Evolutionary conservation across 2,888 invertebrate species (phyloP), one percentile per base, ranked within the genome.

Genomic region (Cryptocheilus praepositus): DNA sequence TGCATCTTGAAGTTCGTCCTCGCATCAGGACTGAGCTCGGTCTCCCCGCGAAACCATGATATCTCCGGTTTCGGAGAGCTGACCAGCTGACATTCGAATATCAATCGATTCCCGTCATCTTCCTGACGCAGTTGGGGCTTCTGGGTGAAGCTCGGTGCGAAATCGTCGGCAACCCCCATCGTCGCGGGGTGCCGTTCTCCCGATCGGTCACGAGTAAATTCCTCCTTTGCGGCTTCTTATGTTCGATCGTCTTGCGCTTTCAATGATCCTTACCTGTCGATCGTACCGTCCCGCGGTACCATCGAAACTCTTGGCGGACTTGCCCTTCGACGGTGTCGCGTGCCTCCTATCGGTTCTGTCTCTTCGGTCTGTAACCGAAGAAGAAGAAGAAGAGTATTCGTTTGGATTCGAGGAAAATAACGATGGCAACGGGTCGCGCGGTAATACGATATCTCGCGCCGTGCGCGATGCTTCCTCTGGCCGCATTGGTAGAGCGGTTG

Each of bases 81-180:
- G 85, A 95, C 90, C 85, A 98, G 92, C 90, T 97, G 95, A 90
- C 97, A 98, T 90, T 97, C 97, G 91, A 98, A 97, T 85, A 98
- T 93, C 88, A 98, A 93, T 87, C 96, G 94, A 91, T 97, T 97
- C 85, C 97, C 97, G 89, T 97, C 97, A 89, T 97, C 97, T 89
- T 98, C 98, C 90, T 98, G 98, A 81, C 97, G 93, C 85, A 98
- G 93, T 90, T 96, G 96, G 79, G 98, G 98, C 94, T 98, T 98
- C 92, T 98, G 97, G 82, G 97, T 96, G 92, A 98, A 98, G 93
- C 97, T 98, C 90, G 98, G 98, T 91, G 98, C 97, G 92, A 97
- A 95, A 91, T 97, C 97, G 90, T 97, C 97, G 89, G 94, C 92
- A 91, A 94, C 94, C 92, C 95, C 95, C 95, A 95, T 95, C 83